phyloP scores from a whole-genome alignment of 2,797 vertebrate species.

The Morelia viridis region DNA sequence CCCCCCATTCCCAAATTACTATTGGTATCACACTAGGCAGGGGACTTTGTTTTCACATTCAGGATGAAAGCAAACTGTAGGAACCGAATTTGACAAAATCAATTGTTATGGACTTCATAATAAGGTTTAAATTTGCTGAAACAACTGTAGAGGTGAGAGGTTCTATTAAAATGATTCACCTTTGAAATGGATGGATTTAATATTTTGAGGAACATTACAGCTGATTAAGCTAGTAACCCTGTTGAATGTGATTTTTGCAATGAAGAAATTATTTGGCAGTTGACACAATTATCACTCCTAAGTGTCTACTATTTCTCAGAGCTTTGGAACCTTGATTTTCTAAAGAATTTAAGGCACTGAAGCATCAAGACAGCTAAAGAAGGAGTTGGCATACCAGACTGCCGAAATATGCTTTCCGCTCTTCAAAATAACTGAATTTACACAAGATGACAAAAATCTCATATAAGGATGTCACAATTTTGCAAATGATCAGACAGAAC shows the following conservation, averaged over 20 bases:
- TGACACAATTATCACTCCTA: not conserved
- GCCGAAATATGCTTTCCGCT: not conserved
- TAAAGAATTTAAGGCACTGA: not conserved
- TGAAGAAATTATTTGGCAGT: not conserved
- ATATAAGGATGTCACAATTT: not conserved
- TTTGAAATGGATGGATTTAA: not conserved
- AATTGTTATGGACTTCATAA: not conserved
- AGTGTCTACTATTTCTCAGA: not conserved
- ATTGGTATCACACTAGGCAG: not conserved
- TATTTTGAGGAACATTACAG: not conserved
- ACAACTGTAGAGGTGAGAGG: not conserved
- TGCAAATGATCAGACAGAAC: not conserved
- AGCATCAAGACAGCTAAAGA: not conserved
- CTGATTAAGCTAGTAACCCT: not conserved
- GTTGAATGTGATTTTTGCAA: not conserved
- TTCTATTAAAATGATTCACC: not conserved
- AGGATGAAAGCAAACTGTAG: not conserved
- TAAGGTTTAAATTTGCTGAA: not conserved
- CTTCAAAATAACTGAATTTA: not conserved
- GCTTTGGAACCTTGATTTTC: not conserved
- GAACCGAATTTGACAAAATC: not conserved
- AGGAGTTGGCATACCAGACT: not conserved
- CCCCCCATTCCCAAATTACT: not conserved
- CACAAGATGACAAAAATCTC: not conserved
- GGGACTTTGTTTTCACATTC: not conserved